phyloP scores from a whole-genome alignment of 2,888 invertebrate genomes.

The Hirtodrosophila histrioides region DNA sequence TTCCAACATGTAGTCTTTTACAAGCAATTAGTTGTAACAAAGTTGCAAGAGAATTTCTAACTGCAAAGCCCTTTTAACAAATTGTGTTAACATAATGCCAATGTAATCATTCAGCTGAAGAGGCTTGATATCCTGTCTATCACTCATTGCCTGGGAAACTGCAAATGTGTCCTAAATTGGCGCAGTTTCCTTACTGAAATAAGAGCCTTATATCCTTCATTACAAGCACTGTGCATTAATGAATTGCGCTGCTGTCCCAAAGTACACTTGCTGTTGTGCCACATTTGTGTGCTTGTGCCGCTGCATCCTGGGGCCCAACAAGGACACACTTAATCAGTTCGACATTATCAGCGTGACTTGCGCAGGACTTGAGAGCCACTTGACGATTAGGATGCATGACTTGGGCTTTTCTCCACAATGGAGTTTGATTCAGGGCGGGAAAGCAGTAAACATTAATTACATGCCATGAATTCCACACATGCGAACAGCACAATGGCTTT shows the following conservation, averaged over 20 bases:
- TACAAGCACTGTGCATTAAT: constrained; percentile 37
- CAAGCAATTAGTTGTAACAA: too few species aligned
- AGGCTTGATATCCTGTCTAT: not conserved
- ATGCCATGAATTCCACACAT: constrained; percentile 23
- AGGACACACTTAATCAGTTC: constrained; percentile 77
- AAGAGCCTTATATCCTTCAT: constrained; percentile 5
- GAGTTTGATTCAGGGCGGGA: constrained; percentile 12
- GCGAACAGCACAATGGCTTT: not conserved
- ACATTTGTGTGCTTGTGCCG: constrained; percentile 12
- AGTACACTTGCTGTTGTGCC: constrained; percentile 31
- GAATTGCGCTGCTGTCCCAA: constrained; percentile 36
- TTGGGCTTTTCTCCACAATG: constrained; percentile 28
- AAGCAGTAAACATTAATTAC: constrained; percentile 51
- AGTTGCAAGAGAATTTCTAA: too few species aligned
- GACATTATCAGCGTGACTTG: constrained; percentile 77
- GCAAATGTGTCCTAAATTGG: constrained; percentile 14
- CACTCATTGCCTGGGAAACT: not conserved
- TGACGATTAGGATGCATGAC: constrained; percentile 55
- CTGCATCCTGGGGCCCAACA: constrained; percentile 36
- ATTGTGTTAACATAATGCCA: too few species aligned
- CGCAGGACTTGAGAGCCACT: constrained; percentile 50
- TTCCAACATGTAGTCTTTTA: too few species aligned
- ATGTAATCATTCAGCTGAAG: too few species aligned
- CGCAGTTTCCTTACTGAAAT: constrained; percentile 9
- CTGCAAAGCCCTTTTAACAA: too few species aligned